phyloP scores from a whole-genome alignment of 2,797 vertebrate species.

The Mycteria americana region DNA sequence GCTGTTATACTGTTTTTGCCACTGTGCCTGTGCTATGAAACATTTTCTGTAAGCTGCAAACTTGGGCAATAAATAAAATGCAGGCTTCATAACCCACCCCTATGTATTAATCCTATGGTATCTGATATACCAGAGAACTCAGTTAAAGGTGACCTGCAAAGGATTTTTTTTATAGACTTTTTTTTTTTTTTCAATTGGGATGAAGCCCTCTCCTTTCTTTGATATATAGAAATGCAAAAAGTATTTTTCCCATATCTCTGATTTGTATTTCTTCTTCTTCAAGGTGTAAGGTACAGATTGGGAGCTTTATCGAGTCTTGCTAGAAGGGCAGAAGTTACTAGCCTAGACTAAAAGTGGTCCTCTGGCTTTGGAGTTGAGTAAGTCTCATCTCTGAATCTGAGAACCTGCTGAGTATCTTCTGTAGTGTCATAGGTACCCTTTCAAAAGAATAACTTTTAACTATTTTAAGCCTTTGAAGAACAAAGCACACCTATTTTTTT shows the following conservation, averaged over 20 bases:
- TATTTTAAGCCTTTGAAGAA: background rate
- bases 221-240: background rate
- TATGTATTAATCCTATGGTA: background rate
- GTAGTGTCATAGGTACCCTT: background rate
- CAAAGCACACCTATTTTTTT: background rate
- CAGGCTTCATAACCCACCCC: constrained; percentile 23
- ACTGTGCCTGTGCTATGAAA: constrained; percentile 90
- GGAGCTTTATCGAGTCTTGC: background rate
- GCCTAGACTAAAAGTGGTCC: background rate
- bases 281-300: background rate
- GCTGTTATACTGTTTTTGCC: constrained; percentile 90
- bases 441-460: background rate
- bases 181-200: background rate
- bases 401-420: background rate
- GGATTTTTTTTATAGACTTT: background rate
- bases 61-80: constrained; percentile 79
- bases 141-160: constrained; percentile 42
- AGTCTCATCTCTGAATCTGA: background rate
- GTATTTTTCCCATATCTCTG: background rate
- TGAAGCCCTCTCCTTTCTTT: background rate
- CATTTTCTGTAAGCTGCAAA: constrained; percentile 79
- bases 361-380: background rate
- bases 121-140: background rate
- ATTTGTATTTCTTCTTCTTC: background rate
- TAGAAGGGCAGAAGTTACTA: background rate